Percentiles rank a stretch among this genome's conserved stretches.
These are phyloP conservation scores for Pyxicephalus adspersus DNA, from an alignment of 2,113 vertebrate species.

Conservation along the genomic window DNA sequence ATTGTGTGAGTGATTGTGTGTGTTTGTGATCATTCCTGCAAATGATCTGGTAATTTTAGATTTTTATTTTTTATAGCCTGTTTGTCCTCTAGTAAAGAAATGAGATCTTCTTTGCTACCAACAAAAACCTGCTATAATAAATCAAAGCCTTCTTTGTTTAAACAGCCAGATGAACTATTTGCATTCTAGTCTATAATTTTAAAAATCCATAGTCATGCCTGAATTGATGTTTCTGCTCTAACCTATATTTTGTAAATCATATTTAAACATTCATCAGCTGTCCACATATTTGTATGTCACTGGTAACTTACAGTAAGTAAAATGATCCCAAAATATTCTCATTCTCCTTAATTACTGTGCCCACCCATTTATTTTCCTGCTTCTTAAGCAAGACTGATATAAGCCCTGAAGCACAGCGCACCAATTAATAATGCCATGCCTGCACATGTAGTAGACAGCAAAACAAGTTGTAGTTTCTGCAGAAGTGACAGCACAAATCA, in stretches of 20 bases:
- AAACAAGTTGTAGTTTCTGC: constrained; percentile 12
- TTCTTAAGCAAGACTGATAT: constrained; percentile 46
- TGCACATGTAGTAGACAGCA: constrained; percentile 38
- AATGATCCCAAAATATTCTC: constrained; percentile 16
- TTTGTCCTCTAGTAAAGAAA: too few species aligned
- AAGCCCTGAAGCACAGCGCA: constrained; percentile 23
- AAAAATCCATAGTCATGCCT: too few species aligned
- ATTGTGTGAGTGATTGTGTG: too few species aligned
- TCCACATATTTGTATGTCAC: constrained; percentile 25
- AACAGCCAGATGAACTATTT: too few species aligned
- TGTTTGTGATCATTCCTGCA: too few species aligned
- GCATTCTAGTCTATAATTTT: too few species aligned
- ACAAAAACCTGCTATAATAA: too few species aligned
- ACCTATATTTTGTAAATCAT: background rate
- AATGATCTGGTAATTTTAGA: too few species aligned
- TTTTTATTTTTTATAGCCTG: too few species aligned
- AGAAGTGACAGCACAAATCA: constrained; percentile 14
- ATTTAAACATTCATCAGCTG: background rate
- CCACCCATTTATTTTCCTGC: constrained; percentile 28
- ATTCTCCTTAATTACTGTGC: constrained; percentile 29
- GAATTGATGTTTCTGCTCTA: too few species aligned
- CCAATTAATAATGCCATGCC: constrained; percentile 42
- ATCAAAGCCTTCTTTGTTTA: too few species aligned
- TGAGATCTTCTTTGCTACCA: too few species aligned
- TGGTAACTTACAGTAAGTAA: constrained; percentile 1